Evolutionary conservation across 2,113 vertebrate species (phyloP).

Genomic region (Paradoxurus hermaphroditus): DNA sequence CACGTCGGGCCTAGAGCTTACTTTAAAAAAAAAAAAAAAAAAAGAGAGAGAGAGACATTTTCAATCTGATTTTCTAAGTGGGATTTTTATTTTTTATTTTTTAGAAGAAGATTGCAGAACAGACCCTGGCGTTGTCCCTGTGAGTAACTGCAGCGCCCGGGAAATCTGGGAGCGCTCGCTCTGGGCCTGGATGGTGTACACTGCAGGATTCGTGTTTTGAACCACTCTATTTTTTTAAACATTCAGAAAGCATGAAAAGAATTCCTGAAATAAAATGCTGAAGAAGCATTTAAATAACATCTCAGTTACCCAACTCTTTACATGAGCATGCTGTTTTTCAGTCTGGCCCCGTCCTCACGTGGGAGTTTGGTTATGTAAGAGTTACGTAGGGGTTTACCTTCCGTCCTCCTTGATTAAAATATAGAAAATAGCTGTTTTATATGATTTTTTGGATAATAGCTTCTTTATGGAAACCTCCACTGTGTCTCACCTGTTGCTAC

Average conservation of each 20-base stretch:
- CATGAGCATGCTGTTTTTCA: background rate
- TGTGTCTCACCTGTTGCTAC: background rate
- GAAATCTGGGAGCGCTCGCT: background rate
- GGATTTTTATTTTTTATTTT: slow-evolving; percentile 73
- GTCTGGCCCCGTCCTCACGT: background rate
- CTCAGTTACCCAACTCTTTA: background rate
- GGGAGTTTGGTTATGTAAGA: background rate
- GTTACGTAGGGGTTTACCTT: background rate
- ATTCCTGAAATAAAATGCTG: background rate
- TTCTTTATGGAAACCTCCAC: background rate
- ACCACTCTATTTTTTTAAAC: background rate
- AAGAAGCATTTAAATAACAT: background rate
- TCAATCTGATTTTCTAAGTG: slow-evolving; percentile 73
- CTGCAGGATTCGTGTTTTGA: background rate
- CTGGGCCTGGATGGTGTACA: background rate
- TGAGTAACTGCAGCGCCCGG: slow-evolving; percentile 77
- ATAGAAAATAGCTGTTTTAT: background rate
- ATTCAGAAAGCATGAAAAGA: slow-evolving; percentile 5
- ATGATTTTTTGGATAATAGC: background rate
- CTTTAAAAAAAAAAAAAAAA: background rate
- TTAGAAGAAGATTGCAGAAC: slow-evolving; percentile 83
- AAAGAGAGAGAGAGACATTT: background rate
- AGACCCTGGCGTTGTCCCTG: slow-evolving; percentile 77
- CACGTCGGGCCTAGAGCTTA: background rate
- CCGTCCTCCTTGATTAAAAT: background rate